Percentiles rank a stretch among this genome's conserved stretches.
phyloP scores from a whole-genome alignment of 2,888 invertebrate genomes.

The Acrobasis repandana region DNA sequence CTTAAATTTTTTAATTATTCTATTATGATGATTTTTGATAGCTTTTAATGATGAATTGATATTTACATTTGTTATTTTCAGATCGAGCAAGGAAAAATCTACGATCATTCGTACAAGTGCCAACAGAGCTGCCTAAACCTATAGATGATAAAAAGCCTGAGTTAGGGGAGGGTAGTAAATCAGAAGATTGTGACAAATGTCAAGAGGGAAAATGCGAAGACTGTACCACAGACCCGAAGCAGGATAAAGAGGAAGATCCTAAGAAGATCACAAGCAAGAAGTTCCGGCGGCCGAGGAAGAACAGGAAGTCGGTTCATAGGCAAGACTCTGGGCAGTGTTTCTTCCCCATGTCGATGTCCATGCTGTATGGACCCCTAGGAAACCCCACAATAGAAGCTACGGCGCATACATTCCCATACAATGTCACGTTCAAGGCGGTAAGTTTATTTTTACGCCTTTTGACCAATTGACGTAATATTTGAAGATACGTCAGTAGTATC shows the following conservation, averaged over 20 bases:
- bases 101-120: conserved; percentile 71
- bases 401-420: conserved; percentile 90
- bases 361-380: conserved; percentile 92
- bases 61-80: conserved; percentile 50
- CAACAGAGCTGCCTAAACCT: conserved; percentile 52
- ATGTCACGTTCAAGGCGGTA: conserved; percentile 94
- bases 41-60: background rate
- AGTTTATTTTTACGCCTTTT: conserved; percentile 37
- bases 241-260: conserved; percentile 60
- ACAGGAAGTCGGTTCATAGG: conserved; percentile 66
- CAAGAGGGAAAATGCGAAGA: conserved; percentile 62
- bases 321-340: conserved; percentile 69
- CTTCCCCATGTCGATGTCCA: conserved; percentile 95
- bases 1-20: too few species aligned
- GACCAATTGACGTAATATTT: background rate
- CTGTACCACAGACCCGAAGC: conserved; percentile 53
- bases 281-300: conserved; percentile 64
- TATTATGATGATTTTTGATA: too few species aligned
- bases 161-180: conserved; percentile 55
- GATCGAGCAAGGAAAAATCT: conserved; percentile 73
- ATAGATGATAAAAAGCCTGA: conserved; percentile 54
- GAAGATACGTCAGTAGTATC: conserved; percentile 6
- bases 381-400: conserved; percentile 73
- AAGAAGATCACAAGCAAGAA: conserved; percentile 60
- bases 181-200: conserved; percentile 58